Percentiles rank a stretch among this genome's conserved stretches.
Conservation (phyloP, 2,888 invertebrate species). For the Hirudinaria manillensis region DNA sequence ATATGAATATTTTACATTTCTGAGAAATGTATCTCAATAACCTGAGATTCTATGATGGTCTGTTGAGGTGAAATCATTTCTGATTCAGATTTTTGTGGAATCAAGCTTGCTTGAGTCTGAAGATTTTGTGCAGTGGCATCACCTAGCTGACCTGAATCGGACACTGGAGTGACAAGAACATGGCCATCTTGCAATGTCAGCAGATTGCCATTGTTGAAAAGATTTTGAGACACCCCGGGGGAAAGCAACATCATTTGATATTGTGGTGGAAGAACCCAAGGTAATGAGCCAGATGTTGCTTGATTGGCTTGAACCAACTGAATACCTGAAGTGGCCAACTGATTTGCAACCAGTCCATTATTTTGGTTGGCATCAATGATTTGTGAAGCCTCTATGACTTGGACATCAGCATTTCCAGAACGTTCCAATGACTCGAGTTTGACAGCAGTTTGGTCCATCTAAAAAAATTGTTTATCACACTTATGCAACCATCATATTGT, state of each 20-base stretch:
- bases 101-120: constrained; percentile 18
- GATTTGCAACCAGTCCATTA: constrained; percentile 9
- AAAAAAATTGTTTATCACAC: background rate
- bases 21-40: background rate
- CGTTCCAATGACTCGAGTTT: constrained; percentile 21
- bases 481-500: too few relatives aligned
- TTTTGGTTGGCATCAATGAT: constrained; percentile 25
- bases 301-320: constrained; percentile 27
- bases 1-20: background rate
- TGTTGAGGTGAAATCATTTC: constrained; percentile 20
- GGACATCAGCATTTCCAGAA: constrained; percentile 1
- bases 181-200: constrained; percentile 31
- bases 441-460: constrained; percentile 24
- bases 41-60: constrained; percentile 27
- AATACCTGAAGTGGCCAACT: constrained; percentile 20
- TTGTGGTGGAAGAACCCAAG: constrained; percentile 27
- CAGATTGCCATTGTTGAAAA: constrained; percentile 29
- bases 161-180: constrained; percentile 30
- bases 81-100: constrained; percentile 24
- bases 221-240: constrained; percentile 27
- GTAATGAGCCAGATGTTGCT: constrained; percentile 21
- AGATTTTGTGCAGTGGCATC: constrained; percentile 11
- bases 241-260: constrained; percentile 36
- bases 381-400: constrained; percentile 22
- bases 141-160: constrained; percentile 26